Conservation (phyloP, 2,113 vertebrate genomes). For the Aegotheles bennettii region DNA sequence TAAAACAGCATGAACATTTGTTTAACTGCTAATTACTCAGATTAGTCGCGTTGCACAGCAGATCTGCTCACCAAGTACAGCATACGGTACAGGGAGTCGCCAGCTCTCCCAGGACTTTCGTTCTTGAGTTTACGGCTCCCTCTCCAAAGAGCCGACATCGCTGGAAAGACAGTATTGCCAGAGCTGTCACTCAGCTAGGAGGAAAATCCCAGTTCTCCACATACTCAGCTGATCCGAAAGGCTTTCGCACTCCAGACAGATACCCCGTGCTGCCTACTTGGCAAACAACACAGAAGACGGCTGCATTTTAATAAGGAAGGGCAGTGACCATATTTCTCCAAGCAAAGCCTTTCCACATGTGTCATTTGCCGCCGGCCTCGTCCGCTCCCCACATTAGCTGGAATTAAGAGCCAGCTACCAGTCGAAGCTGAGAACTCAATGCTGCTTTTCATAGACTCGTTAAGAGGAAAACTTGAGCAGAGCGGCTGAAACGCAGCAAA, state of each 20-base stretch:
- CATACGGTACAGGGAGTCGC: conserved; percentile 81
- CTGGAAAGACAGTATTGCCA: background rate
- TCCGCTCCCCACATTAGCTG: background rate
- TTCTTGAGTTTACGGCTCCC: conserved; percentile 57
- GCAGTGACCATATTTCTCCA: background rate
- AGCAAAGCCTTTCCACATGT: background rate
- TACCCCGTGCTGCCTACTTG: background rate
- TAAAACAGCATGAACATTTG: background rate
- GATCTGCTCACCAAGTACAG: conserved; percentile 85
- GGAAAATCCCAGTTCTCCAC: background rate
- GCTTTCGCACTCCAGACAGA: background rate
- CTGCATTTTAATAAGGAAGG: background rate
- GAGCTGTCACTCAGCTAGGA: conserved; percentile 4
- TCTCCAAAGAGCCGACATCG: conserved; percentile 70
- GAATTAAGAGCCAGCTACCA: background rate
- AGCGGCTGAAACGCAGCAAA: background rate
- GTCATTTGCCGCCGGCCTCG: background rate
- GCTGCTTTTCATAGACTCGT: background rate
- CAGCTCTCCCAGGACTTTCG: conserved; percentile 58
- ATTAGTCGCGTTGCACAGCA: background rate
- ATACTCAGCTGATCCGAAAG: background rate
- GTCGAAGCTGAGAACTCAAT: background rate
- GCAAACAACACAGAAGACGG: background rate
- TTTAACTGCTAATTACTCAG: background rate
- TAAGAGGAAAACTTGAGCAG: conserved; percentile 21